phyloP scores from a whole-genome alignment of 2,113 vertebrate genomes.

The Toxostoma redivivum region DNA sequence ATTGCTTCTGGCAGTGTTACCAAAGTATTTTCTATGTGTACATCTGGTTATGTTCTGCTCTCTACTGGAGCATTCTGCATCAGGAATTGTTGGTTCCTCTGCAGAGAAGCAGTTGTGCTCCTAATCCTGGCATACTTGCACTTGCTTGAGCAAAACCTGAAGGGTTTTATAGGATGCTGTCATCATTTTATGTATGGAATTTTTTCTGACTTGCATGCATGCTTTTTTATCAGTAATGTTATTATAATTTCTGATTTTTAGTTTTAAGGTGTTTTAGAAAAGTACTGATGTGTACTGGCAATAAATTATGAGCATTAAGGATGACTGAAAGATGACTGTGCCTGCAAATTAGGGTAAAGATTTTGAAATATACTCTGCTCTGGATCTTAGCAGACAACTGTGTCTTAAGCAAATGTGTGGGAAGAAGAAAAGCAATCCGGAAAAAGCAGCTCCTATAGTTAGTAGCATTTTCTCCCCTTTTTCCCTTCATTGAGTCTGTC shows the following conservation, averaged over 20 bases:
- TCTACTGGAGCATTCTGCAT: background rate
- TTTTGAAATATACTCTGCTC: slow-evolving; percentile 66
- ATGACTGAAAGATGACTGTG: slow-evolving; percentile 59
- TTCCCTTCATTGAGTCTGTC: slow-evolving; percentile 67
- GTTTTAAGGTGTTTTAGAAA: background rate
- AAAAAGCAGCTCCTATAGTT: slow-evolving; percentile 68
- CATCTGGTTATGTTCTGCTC: background rate
- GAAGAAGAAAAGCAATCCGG: slow-evolving; percentile 69
- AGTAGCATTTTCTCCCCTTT: slow-evolving; percentile 68
- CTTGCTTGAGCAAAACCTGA: background rate
- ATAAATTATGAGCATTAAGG: background rate
- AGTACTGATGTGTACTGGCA: background rate
- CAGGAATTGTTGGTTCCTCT: background rate
- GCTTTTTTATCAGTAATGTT: background rate
- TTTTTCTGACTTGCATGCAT: background rate
- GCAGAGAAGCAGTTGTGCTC: background rate
- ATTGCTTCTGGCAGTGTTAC: slow-evolving; percentile 27
- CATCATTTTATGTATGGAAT: background rate
- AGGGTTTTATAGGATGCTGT: background rate
- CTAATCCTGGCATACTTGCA: background rate
- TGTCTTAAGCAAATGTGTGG: slow-evolving; percentile 70
- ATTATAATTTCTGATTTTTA: background rate
- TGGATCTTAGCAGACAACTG: slow-evolving; percentile 68
- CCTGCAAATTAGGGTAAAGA: slow-evolving; percentile 66
- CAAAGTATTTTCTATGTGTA: background rate